A percentile compares a stretch with the other conserved stretches of the same genome.
Evolutionary conservation across 2,888 invertebrate species (phyloP).

Genomic region (Lordiphosa andalusiaca): DNA sequence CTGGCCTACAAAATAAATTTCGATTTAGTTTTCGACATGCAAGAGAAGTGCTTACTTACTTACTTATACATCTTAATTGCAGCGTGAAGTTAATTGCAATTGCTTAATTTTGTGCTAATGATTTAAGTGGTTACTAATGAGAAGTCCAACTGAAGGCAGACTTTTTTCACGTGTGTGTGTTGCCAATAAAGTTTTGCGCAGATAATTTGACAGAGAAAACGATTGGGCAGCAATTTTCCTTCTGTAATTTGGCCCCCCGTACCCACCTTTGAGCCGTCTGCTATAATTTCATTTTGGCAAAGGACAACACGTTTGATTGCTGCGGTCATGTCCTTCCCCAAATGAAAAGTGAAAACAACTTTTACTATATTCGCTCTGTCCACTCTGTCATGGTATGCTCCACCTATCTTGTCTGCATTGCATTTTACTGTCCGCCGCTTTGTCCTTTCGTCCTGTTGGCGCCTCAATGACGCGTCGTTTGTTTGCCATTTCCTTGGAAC

Average conservation of each 20-base stretch:
- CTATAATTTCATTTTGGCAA: constrained; percentile 49
- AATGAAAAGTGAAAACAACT: constrained; percentile 76
- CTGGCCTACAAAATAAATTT: constrained; percentile 20
- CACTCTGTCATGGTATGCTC: background rate
- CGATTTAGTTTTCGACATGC: constrained; percentile 1
- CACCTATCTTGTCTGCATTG: constrained; percentile 15
- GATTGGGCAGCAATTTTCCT: constrained; percentile 15
- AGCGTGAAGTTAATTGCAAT: constrained; percentile 52
- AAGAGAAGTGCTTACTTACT: constrained; percentile 8
- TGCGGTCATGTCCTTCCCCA: constrained; percentile 60
- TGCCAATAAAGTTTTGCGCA: constrained; percentile 31
- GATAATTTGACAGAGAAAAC: constrained; percentile 57
- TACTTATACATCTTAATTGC: constrained; percentile 45
- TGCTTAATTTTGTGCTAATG: constrained; percentile 34
- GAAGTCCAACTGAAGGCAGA: constrained; percentile 1
- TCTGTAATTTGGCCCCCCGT: constrained; percentile 16
- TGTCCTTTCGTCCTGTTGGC: constrained; percentile 46
- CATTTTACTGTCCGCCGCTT: constrained; percentile 43
- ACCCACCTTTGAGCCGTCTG: constrained; percentile 32
- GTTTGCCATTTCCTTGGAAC: constrained; percentile 72
- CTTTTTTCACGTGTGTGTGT: constrained; percentile 1
- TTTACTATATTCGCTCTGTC: constrained; percentile 55
- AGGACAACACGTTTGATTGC: constrained; percentile 42
- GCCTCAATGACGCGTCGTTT: constrained; percentile 66
- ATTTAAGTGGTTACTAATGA: constrained; percentile 11